Percentiles rank a stretch among this genome's conserved stretches.
Conservation (phyloP, 2,888 invertebrate species). For the Pelosia muscerda region DNA sequence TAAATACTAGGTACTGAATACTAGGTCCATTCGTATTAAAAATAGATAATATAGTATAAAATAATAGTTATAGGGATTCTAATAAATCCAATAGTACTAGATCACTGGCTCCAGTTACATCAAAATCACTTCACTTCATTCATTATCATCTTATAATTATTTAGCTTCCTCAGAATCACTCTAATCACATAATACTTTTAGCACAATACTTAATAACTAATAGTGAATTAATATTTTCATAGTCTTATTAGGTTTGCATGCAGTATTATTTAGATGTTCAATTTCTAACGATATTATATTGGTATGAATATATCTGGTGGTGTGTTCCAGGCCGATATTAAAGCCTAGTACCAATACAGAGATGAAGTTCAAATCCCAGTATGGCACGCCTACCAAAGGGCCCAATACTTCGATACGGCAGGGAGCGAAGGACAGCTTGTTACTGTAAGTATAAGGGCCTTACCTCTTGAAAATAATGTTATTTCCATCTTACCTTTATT, state of each 20-base stretch:
- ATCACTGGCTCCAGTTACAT: conserved; percentile 34
- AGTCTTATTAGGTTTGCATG: conserved; percentile 39
- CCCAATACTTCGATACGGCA: conserved; percentile 90
- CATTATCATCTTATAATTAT: conserved; percentile 54
- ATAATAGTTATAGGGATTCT: background rate
- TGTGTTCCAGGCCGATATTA: conserved; percentile 75
- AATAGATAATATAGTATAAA: background rate
- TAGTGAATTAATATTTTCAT: conserved; percentile 8
- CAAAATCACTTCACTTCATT: conserved; percentile 36
- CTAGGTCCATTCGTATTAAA: background rate
- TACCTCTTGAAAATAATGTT: too few relatives aligned
- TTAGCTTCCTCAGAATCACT: conserved; percentile 48
- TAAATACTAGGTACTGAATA: background rate
- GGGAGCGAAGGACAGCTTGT: conserved; percentile 92
- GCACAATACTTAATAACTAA: conserved; percentile 34
- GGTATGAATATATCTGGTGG: conserved; percentile 3
- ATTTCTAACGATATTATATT: background rate
- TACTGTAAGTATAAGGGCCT: conserved; percentile 93
- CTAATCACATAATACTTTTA: conserved; percentile 40
- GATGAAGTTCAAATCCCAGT: conserved; percentile 87
- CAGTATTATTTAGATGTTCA: conserved; percentile 14
- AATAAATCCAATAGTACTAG: conserved; percentile 27
- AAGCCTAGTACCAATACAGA: conserved; percentile 79
- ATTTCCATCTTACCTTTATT: too few relatives aligned
- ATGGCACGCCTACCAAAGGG: conserved; percentile 87